A percentile compares a stretch with the other conserved stretches of the same genome.
Evolutionary conservation across 2,797 vertebrate species (phyloP).

Genomic region (Enteromius anoplus): DNA sequence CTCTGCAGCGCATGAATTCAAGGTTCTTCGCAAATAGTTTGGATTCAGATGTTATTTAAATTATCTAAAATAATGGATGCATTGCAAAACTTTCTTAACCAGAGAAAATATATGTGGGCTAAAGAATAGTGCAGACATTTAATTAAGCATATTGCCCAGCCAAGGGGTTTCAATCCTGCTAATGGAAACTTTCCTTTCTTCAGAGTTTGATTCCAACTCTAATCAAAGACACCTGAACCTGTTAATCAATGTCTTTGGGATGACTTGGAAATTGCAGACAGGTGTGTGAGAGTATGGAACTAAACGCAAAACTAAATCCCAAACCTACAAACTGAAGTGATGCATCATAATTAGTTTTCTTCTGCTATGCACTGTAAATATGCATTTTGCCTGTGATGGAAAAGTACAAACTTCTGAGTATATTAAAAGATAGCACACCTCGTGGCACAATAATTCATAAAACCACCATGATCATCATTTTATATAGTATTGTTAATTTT

Average conservation of each 20-base stretch:
- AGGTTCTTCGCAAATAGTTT: neutral
- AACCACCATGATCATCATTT: neutral
- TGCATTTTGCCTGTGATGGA: neutral
- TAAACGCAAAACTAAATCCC: neutral
- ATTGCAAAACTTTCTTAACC: neutral
- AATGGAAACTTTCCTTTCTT: neutral
- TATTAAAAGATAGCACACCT: neutral
- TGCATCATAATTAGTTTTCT: slow-evolving; percentile 3
- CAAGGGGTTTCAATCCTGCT: neutral
- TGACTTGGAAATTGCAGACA: slow-evolving; percentile 28
- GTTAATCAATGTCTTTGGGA: slow-evolving; percentile 23
- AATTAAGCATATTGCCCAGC: slow-evolving; percentile 21
- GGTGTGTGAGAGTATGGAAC: slow-evolving; percentile 17
- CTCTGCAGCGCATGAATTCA: neutral
- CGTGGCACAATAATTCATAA: neutral
- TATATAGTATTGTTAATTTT: neutral
- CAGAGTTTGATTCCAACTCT: neutral
- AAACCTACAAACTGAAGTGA: slow-evolving; percentile 7
- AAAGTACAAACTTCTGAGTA: neutral
- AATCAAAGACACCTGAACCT: slow-evolving; percentile 33
- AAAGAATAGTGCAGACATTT: too few species aligned
- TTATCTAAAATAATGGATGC: neutral
- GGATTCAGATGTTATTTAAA: neutral
- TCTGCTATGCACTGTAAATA: neutral
- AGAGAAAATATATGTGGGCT: neutral